Base-by-base conservation (phyloP, 1,140 invertebrate genomes). In the Pogonomyrmex californicus region DNA sequence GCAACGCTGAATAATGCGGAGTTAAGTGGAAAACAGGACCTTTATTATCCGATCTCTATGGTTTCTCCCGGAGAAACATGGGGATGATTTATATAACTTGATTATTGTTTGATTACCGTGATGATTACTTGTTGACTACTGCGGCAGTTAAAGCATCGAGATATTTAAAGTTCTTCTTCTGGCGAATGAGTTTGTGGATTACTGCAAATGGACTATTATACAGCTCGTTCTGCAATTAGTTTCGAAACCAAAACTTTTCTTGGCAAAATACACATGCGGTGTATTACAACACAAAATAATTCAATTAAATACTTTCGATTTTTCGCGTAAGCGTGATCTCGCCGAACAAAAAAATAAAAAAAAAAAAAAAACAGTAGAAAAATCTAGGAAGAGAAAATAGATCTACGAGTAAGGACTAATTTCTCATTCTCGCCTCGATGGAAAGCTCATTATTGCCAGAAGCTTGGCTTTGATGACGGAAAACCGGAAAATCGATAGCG, bases 51-150 rank as follows among this genome's bases (percentile, higher is more conserved):
- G 17, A 73, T 36, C n/a, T 54, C 17, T 33, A 38, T n/a, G 33
- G 30, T 36, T 73, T 51, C 23, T 23, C 23, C 47, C 47, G 38
- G 17, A 33, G 70, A 73, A 51, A 56, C 17, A 10, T 33, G 1
- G 2, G 12, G 10, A 36, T 10, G 9, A 77, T 49, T 78, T 78
- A 49, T 38, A 44, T 49, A 78, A 51, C 33, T 65, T 36, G 30
- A 78, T 65, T 78, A 78, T 51, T 49, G 76, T 49, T 78, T 78
- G 75, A 78, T 65, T n/a, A 60, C 54, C 14, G 14, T n/a, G 54
- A 12, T 60, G 73, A 76, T 75, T 63, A 33, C 23, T 44, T 62
- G 73, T 77, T 47, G 38, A 62, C 47, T 62, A 60, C 23, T 4
- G 30, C 12, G 73, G 36, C 56, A 33, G 38, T 44, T 54, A 75